Conservation (phyloP, 1,140 invertebrate genomes). For the Formica selysi region DNA sequence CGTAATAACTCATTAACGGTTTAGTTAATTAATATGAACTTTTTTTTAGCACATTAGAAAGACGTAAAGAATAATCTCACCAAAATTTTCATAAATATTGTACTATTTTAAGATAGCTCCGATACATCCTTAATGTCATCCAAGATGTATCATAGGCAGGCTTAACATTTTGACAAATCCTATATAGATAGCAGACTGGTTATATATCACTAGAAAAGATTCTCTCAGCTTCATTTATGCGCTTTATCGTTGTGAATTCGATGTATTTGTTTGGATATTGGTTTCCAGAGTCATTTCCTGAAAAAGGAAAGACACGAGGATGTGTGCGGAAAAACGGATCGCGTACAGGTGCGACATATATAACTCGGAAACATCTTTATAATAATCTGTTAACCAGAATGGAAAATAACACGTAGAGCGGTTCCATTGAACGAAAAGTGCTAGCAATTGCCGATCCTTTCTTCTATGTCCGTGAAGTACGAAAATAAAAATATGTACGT, state of each 20-base stretch:
- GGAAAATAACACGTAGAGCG: slow-evolving; percentile 55
- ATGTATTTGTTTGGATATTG: slow-evolving; percentile 80
- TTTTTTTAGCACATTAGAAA: no score
- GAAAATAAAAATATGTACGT: neutral
- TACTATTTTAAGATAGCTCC: no score
- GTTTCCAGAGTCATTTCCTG: slow-evolving; percentile 86
- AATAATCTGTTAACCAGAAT: slow-evolving; percentile 81
- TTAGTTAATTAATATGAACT: no score
- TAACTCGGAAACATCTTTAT: slow-evolving; percentile 82
- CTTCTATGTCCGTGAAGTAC: slow-evolving; percentile 3
- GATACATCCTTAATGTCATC: no score
- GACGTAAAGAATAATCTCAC: no score
- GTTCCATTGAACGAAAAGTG: neutral
- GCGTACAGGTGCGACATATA: slow-evolving; percentile 72
- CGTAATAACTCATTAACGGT: no score
- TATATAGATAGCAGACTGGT: slow-evolving; percentile 13
- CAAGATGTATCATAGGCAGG: no score
- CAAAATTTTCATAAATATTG: no score
- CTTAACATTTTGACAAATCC: neutral
- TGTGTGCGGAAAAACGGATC: slow-evolving; percentile 72
- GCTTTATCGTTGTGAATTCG: neutral
- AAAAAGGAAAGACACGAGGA: slow-evolving; percentile 64
- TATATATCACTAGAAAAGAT: no score
- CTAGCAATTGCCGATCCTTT: slow-evolving; percentile 18
- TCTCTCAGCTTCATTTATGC: neutral